Conservation (phyloP, 2,888 invertebrate genomes). For the Venustoraphidia nigricollis region DNA sequence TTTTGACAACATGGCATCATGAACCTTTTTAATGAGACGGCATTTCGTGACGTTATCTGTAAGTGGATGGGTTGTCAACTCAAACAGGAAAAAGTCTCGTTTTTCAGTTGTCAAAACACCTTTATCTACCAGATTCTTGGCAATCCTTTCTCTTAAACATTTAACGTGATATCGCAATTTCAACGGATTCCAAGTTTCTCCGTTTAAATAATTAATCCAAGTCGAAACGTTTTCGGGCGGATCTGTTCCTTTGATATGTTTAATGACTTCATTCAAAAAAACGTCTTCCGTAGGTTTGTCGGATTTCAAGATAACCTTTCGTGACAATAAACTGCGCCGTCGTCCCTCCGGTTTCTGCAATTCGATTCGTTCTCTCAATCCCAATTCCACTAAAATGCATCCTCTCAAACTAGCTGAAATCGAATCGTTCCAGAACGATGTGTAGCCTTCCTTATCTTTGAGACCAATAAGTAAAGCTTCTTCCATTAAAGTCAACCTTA, state of each 20-base stretch:
- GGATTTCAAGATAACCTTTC: conserved; percentile 59
- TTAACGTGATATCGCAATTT: conserved; percentile 89
- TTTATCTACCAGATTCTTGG: conserved; percentile 93
- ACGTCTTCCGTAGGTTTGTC: conserved; percentile 90
- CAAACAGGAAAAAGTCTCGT: conserved; percentile 91
- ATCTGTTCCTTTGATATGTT: conserved; percentile 89
- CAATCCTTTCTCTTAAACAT: conserved; percentile 89
- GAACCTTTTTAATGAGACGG: conserved; percentile 86
- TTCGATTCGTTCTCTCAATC: conserved; percentile 77
- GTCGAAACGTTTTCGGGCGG: conserved; percentile 87
- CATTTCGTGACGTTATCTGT: conserved; percentile 82
- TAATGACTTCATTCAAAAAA: conserved; percentile 72
- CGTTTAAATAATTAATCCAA: conserved; percentile 95
- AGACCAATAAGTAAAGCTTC: conserved; percentile 93
- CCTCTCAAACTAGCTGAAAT: conserved; percentile 92
- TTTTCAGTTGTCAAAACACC: conserved; percentile 93
- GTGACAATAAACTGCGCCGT: conserved; percentile 65
- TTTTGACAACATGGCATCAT: conserved; percentile 80
- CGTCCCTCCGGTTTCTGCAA: conserved; percentile 88
- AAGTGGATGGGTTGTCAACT: conserved; percentile 96
- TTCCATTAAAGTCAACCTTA: conserved; percentile 96
- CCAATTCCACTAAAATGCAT: conserved; percentile 87
- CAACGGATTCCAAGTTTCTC: conserved; percentile 95
- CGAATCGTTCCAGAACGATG: conserved; percentile 98
- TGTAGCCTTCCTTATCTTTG: conserved; percentile 99